phyloP scores from a whole-genome alignment of 2,113 vertebrate genomes.

The Numida meleagris region DNA sequence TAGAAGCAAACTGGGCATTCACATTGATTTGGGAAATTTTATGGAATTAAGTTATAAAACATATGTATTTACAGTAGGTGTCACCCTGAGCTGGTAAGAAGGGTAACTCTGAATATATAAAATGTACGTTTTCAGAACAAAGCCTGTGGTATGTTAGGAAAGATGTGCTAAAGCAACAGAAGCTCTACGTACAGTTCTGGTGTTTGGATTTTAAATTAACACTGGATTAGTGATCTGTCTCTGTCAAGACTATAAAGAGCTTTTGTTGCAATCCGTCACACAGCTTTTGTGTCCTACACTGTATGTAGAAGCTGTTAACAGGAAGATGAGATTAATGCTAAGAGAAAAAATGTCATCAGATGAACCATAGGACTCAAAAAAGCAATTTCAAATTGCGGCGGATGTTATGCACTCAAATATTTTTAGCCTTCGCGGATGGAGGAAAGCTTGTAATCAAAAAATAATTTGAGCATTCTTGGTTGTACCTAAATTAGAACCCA shows the following conservation, averaged over 20 bases:
- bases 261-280: slow-evolving; percentile 62
- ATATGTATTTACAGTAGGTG: neutral
- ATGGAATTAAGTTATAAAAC: neutral
- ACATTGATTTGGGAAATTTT: neutral
- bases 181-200: neutral
- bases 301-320: slow-evolving; percentile 22
- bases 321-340: slow-evolving; percentile 45
- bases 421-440: slow-evolving; percentile 22
- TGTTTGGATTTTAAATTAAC: slow-evolving; percentile 52
- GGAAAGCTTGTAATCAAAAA: slow-evolving; percentile 55
- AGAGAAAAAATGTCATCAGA: slow-evolving; percentile 50
- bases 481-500: slow-evolving; percentile 48
- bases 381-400: slow-evolving; percentile 37
- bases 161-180: neutral
- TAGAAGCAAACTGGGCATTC: neutral
- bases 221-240: slow-evolving; percentile 45
- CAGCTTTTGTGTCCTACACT: slow-evolving; percentile 53
- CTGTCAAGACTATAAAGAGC: slow-evolving; percentile 58
- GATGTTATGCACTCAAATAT: slow-evolving; percentile 21
- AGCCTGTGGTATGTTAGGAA: neutral
- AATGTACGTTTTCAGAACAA: neutral
- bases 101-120: neutral
- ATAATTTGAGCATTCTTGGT: slow-evolving; percentile 44
- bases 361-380: slow-evolving; percentile 42
- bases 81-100: neutral